Evolutionary conservation across 2,797 vertebrate genomes (phyloP).

Genomic region (Vultur gryphus): DNA sequence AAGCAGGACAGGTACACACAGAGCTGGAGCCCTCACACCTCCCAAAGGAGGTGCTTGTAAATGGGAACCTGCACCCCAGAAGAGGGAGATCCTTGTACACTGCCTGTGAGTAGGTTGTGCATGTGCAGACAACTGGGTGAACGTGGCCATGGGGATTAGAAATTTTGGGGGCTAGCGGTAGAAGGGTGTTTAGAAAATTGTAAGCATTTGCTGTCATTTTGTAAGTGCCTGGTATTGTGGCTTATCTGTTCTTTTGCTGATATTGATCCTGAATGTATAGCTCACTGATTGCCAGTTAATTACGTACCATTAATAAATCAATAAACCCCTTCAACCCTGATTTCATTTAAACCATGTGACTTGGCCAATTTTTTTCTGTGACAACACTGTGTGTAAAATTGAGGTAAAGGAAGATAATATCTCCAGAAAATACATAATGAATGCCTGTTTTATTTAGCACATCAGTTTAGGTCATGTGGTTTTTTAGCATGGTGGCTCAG

Average conservation of each 20-base stretch:
- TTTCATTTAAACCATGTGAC: background rate
- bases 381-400: background rate
- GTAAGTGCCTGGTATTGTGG: background rate
- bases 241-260: background rate
- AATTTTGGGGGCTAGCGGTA: background rate
- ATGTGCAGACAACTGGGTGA: background rate
- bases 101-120: background rate
- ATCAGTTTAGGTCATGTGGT: background rate
- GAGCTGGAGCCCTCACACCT: background rate
- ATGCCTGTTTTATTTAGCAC: background rate
- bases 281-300: slow-evolving; percentile 16
- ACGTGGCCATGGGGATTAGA: fast-evolving
- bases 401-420: background rate
- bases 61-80: background rate
- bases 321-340: background rate
- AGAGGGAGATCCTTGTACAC: fast-evolving
- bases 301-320: background rate
- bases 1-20: background rate
- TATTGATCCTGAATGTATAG: background rate
- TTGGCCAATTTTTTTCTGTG: background rate
- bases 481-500: background rate
- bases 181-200: background rate
- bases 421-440: background rate
- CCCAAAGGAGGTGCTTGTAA: background rate
- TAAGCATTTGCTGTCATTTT: background rate